These are phyloP conservation scores for Desmophyllum pertusum DNA, from an alignment of 92 coral and sea anemone species.

Conservation along the genomic window DNA sequence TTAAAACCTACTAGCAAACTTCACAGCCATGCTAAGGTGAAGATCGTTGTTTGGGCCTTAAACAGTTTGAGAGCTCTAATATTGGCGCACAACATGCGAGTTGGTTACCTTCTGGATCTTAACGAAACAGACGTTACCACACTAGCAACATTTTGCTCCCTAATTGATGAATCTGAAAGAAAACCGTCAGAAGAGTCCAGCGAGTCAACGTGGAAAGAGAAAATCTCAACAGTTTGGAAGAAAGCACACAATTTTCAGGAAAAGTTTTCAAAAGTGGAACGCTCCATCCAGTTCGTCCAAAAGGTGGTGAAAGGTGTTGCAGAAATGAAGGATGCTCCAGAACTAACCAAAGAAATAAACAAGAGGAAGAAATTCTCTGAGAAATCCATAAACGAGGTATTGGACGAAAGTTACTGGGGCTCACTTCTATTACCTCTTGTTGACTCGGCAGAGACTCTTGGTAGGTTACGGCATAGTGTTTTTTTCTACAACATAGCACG, in stretches of 20 bases:
- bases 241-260: background rate
- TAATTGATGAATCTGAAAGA: background rate
- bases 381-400: background rate
- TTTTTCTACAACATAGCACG: constrained; percentile 15
- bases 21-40: background rate
- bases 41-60: background rate
- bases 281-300: constrained; percentile 24
- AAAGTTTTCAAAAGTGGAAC: constrained; percentile 17
- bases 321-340: constrained; percentile 11
- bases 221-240: background rate
- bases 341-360: constrained; percentile 28
- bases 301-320: constrained; percentile 28
- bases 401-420: constrained; percentile 37
- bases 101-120: background rate
- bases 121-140: background rate
- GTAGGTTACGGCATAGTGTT: background rate
- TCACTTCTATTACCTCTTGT: constrained; percentile 6
- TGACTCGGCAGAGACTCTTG: constrained; percentile 18
- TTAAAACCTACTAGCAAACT: constrained; percentile 4
- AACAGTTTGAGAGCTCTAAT: background rate
- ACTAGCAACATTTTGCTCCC: constrained; percentile 12
- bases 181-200: background rate
- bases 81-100: constrained; percentile 1
- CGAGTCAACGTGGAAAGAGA: background rate
- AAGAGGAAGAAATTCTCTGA: constrained; percentile 8